phyloP scores from a whole-genome alignment of 1,140 invertebrate species.

The Rhopalosiphum padi region DNA sequence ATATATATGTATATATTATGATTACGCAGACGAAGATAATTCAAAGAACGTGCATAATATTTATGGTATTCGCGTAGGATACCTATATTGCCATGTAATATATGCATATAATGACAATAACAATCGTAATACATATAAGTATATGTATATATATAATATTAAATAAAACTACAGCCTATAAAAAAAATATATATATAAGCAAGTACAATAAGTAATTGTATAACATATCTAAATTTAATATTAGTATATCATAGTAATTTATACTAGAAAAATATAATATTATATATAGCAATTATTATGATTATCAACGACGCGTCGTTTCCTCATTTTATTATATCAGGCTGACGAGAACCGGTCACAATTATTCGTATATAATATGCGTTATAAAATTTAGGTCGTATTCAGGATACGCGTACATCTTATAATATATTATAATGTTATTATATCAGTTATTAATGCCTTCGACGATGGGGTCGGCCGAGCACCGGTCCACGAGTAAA shows the following conservation, averaged over 20 bases:
- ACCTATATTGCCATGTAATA: not conserved
- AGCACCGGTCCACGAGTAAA: not conserved
- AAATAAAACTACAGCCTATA: not conserved
- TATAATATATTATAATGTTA: not conserved
- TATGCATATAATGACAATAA: too few relatives aligned
- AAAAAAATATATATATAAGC: not conserved
- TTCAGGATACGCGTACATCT: not conserved
- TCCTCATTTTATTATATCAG: not conserved
- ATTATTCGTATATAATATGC: not conserved
- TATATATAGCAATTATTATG: not conserved
- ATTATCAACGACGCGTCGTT: not conserved
- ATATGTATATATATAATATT: not conserved
- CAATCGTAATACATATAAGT: too few relatives aligned
- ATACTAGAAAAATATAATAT: too few relatives aligned
- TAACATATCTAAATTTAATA: not conserved
- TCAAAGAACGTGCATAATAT: not conserved
- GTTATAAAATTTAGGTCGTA: not conserved
- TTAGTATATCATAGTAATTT: not conserved
- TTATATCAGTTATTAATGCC: not conserved
- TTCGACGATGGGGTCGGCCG: not conserved
- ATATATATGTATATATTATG: not conserved
- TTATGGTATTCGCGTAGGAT: not conserved
- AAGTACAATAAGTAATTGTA: not conserved
- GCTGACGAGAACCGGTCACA: not conserved
- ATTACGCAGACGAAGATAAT: not conserved